Conservation (phyloP, 2,113 vertebrate genomes). For the Myocastor coypus region DNA sequence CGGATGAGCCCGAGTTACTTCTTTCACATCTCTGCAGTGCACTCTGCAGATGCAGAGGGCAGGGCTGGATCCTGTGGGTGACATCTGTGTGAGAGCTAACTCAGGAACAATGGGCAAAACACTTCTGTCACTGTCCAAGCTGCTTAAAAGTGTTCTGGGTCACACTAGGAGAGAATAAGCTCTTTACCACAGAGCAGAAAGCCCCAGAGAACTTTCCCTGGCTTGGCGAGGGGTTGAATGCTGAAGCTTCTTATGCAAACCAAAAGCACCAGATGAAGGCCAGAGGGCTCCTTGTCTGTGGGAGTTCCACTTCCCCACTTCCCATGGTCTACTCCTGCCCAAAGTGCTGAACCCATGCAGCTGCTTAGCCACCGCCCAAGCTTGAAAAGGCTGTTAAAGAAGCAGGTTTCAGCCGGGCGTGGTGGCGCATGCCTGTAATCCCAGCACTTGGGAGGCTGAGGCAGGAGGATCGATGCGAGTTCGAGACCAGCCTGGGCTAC, state of each 20-base stretch:
- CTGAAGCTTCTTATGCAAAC: conserved; percentile 15
- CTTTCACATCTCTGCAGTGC: neutral
- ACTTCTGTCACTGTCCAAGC: neutral
- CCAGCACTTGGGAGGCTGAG: no score
- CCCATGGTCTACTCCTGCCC: neutral
- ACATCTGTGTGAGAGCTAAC: neutral
- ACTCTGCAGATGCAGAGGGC: neutral
- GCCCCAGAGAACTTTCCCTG: neutral
- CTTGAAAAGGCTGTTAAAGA: neutral
- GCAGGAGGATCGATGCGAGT: no score
- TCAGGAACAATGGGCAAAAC: neutral
- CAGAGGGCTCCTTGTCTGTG: neutral
- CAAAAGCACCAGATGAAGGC: neutral
- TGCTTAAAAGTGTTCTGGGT: neutral
- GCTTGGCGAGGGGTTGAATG: neutral
- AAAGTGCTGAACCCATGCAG: neutral
- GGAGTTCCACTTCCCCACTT: neutral
- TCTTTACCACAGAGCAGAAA: conserved; percentile 29
- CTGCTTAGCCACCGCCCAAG: neutral
- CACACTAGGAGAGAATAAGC: neutral
- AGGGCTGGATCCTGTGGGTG: neutral
- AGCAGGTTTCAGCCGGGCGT: neutral
- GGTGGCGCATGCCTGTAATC: no score
- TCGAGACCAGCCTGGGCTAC: no score
- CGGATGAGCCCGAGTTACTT: neutral